phyloP scores from a whole-genome alignment of 2,888 invertebrate species.

The Pheosia gnoma region DNA sequence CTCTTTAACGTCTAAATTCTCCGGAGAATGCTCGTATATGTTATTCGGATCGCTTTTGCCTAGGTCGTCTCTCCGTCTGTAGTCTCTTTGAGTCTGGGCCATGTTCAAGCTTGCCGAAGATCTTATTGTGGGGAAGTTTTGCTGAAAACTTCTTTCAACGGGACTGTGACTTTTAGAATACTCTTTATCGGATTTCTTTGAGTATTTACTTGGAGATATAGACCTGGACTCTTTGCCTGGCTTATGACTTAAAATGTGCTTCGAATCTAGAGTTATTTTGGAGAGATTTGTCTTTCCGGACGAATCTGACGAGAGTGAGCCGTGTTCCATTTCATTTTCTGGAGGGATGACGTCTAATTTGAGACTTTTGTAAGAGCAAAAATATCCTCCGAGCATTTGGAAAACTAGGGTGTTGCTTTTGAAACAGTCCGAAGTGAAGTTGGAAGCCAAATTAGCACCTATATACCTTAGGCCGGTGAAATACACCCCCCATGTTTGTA shows the following conservation, averaged over 20 bases:
- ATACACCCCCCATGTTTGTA: constrained; percentile 93
- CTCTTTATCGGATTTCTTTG: constrained; percentile 63
- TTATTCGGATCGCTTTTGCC: constrained; percentile 56
- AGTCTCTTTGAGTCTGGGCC: constrained; percentile 49
- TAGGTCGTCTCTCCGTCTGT: constrained; percentile 45
- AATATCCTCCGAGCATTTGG: constrained; percentile 94
- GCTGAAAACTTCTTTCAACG: constrained; percentile 68
- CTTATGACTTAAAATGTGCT: constrained; percentile 58
- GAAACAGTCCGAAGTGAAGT: constrained; percentile 87
- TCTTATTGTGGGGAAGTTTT: constrained; percentile 64
- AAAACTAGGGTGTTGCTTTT: constrained; percentile 91
- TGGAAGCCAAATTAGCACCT: constrained; percentile 87
- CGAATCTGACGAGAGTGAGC: constrained; percentile 72
- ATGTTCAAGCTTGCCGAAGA: constrained; percentile 69
- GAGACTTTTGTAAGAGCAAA: constrained; percentile 86
- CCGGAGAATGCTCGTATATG: constrained; percentile 77
- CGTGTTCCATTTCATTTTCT: constrained; percentile 72
- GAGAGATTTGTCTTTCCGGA: constrained; percentile 68
- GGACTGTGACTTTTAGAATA: constrained; percentile 81
- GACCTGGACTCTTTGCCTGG: constrained; percentile 68
- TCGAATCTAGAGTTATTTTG: constrained; percentile 67
- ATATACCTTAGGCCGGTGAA: constrained; percentile 92
- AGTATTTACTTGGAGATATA: constrained; percentile 67
- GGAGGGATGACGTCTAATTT: constrained; percentile 78
- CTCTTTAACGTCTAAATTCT: constrained; percentile 68